Percentiles rank a stretch among this genome's conserved stretches.
Evolutionary conservation across 2,888 invertebrate species (phyloP).

Genomic region (Acanthosepion pharaonis): DNA sequence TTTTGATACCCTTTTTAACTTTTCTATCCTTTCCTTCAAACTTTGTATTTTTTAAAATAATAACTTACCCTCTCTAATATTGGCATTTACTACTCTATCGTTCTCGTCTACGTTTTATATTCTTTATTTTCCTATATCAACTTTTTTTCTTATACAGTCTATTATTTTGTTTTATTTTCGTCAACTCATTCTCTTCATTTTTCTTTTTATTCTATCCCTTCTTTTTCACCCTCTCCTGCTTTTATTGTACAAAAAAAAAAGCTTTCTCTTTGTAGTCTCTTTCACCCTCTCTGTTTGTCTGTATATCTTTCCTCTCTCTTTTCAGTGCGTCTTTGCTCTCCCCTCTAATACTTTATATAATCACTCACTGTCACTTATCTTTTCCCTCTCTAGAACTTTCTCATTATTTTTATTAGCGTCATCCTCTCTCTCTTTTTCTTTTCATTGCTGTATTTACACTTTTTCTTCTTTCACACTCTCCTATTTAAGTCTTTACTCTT

Average conservation of each 20-base stretch:
- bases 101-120: too few species aligned
- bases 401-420: background rate
- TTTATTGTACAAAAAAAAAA: background rate
- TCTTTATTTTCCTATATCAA: too few species aligned
- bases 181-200: too few species aligned
- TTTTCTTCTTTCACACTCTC: background rate
- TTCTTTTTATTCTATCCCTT: background rate
- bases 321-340: background rate
- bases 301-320: background rate
- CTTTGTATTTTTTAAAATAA: too few species aligned
- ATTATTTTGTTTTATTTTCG: too few species aligned
- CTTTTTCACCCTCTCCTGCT: background rate
- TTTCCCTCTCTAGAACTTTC: background rate
- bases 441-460: background rate
- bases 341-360: background rate
- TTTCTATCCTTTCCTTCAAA: too few species aligned
- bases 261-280: background rate
- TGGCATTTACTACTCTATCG: too few species aligned
- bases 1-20: too few species aligned
- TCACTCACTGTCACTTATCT: background rate
- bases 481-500: background rate
- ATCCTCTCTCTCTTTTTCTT: background rate
- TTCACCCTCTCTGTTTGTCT: background rate
- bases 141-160: too few species aligned
- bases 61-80: too few species aligned